A percentile compares a stretch with the other conserved stretches of the same genome.
Evolutionary conservation across 92 coral and sea anemone genomes (phyloP).

Genomic region (Paramuricea clavata): DNA sequence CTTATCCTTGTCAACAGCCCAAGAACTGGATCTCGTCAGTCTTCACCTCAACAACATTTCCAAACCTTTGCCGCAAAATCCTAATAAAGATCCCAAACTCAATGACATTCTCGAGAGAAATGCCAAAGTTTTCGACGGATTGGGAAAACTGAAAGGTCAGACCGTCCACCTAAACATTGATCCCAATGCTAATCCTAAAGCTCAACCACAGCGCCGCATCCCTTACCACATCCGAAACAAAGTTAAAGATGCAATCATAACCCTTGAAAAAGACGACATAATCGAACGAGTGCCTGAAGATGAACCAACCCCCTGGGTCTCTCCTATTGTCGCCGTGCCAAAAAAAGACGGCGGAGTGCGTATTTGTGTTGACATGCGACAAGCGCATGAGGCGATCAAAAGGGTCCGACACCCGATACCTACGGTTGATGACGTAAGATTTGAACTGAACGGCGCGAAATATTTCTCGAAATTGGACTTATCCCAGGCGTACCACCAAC

Average conservation of each 20-base stretch:
- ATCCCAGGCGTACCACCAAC: slow-evolving; percentile 36
- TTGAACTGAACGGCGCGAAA: slow-evolving; percentile 24
- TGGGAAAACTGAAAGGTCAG: slow-evolving; percentile 12
- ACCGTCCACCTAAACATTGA: slow-evolving; percentile 25
- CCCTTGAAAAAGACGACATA: slow-evolving; percentile 6
- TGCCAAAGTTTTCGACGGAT: not conserved
- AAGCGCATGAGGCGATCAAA: slow-evolving; percentile 37
- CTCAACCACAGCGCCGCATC: slow-evolving; percentile 31
- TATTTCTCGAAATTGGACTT: slow-evolving; percentile 19
- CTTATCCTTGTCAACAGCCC: not conserved
- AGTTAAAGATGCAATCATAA: slow-evolving; percentile 26
- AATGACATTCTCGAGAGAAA: not conserved
- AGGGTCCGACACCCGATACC: slow-evolving; percentile 27
- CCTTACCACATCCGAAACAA: slow-evolving; percentile 30
- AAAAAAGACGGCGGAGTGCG: slow-evolving; percentile 36
- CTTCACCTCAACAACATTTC: not conserved
- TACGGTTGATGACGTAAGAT: slow-evolving; percentile 30
- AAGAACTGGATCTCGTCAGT: not conserved
- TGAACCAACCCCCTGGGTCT: slow-evolving; percentile 41
- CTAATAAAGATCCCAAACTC: not conserved
- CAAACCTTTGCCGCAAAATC: not conserved
- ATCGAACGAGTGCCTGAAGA: slow-evolving; percentile 26
- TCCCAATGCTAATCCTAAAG: slow-evolving; percentile 16
- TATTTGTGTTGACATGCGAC: slow-evolving; percentile 51
- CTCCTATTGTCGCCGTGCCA: slow-evolving; percentile 45